Base-by-base conservation (phyloP, 2,113 vertebrate species). In the Aphelocoma coerulescens region DNA sequence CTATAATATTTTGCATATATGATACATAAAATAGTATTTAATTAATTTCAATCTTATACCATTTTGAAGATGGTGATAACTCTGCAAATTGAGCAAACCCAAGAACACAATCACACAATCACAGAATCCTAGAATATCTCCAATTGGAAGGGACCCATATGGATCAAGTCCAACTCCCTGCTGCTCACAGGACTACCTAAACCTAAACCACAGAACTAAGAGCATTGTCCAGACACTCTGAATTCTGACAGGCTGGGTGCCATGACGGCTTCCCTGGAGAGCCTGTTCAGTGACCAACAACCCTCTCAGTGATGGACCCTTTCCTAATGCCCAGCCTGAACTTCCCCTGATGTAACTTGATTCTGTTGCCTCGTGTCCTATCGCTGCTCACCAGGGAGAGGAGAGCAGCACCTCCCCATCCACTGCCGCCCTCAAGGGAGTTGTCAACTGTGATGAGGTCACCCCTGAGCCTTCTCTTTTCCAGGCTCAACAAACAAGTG, bases 21-120 rank as follows among this genome's bases (percentile, higher is more conserved):
- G 76, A 74, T 88, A 67, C 33, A 72, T 49, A 84, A 86, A 95
- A 91, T 72, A 95, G 57, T 30, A 94, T 82, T 88, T 68, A 54
- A 77, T 91, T 76, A 63, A 88, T 92, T 97, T 96, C 16, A 82
- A 85, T 90, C 37, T 93, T 90, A 76, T 58, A 87, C 41, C 59
- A 54, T 73, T 85, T 90, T 93, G 54, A 96, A 81, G 75, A 61
- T 39, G 30, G 41, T 82, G 39, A 68, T 79, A 55, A 89, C 41
- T 95, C 59, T 24, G 26, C 43, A 96, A 78, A 54, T 39, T 11
- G 5, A 91, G 43, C 55, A 93, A 65, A 85, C 52, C 44, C 81
- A 81, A 92, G 44, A 44, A 73, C 0, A 59, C 22, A 81, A 37
- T 32, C 27, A 67, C 10, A 79, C 35, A 94, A 30, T 51, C 28